These are phyloP conservation scores for Rhinoptilus africanus DNA, from an alignment of 2,113 vertebrate species.

Conservation along the genomic window DNA sequence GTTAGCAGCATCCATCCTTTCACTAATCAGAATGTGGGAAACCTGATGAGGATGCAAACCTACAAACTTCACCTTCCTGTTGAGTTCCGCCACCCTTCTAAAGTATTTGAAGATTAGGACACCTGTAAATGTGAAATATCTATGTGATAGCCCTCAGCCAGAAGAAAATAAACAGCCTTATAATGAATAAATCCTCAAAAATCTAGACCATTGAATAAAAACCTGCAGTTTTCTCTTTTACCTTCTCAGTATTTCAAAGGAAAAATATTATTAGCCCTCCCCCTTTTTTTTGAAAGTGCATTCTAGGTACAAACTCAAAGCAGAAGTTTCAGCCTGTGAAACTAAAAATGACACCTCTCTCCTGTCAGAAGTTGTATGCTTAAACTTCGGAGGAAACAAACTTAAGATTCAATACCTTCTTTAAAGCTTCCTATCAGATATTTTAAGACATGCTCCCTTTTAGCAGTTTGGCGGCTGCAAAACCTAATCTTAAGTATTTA, in stretches of 20 bases:
- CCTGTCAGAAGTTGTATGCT: not conserved
- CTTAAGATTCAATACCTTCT: not conserved
- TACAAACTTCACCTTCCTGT: not conserved
- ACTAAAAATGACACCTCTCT: not conserved
- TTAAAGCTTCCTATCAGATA: not conserved
- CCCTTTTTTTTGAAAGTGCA: not conserved
- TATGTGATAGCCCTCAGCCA: not conserved
- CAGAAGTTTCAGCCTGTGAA: not conserved
- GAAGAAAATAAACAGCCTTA: not conserved
- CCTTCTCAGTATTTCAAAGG: not conserved
- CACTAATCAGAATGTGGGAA: not conserved
- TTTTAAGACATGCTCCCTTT: not conserved
- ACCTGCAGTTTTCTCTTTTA: not conserved
- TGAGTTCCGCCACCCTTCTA: not conserved
- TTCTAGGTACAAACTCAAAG: not conserved
- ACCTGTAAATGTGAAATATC: not conserved
- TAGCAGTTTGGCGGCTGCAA: not conserved
- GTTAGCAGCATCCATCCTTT: not conserved
- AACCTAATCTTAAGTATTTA: not conserved
- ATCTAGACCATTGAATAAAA: not conserved
- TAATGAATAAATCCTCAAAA: not conserved
- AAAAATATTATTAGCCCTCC: not conserved
- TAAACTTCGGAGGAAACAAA: not conserved
- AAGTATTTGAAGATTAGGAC: not conserved
- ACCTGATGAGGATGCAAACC: not conserved